These are phyloP conservation scores for Sesamia nonagrioides DNA, from an alignment of 1,140 invertebrate genomes.

Conservation along the genomic window DNA sequence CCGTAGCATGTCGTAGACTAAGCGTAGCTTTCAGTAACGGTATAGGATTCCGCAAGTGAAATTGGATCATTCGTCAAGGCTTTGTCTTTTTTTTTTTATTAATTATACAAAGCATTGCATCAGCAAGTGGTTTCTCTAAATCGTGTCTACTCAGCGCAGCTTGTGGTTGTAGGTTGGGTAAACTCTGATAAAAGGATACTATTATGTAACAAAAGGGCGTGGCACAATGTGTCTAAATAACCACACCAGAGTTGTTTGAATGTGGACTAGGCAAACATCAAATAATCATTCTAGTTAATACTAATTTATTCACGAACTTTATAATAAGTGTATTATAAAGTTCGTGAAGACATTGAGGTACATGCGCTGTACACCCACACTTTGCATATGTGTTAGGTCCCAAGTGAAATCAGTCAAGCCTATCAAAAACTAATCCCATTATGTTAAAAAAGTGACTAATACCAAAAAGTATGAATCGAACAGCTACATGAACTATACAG, in stretches of 20 bases:
- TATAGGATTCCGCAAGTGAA: constrained; percentile 41
- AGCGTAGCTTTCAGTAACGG: constrained; percentile 37
- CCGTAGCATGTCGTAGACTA: constrained; percentile 38
- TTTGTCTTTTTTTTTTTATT: constrained; percentile 23
- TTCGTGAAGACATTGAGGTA: background rate
- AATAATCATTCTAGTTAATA: background rate
- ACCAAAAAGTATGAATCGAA: background rate
- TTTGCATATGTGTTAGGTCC: constrained; percentile 1
- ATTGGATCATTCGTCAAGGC: constrained; percentile 27
- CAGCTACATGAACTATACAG: background rate
- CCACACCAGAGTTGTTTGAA: background rate
- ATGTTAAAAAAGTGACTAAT: background rate
- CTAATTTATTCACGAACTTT: background rate
- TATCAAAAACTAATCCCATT: background rate
- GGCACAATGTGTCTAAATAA: constrained; percentile 11
- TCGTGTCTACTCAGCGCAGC: background rate
- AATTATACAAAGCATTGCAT: constrained; percentile 17
- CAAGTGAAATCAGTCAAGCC: background rate
- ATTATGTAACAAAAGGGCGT: constrained; percentile 37
- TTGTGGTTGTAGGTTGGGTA: constrained; percentile 34
- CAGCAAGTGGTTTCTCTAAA: constrained; percentile 24
- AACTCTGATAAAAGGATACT: constrained; percentile 35
- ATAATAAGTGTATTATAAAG: background rate
- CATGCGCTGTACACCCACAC: background rate
- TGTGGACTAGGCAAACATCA: background rate